These are phyloP conservation scores for Galagoides demidoff DNA, from an alignment of 2,797 vertebrate genomes.

Conservation along the genomic window DNA sequence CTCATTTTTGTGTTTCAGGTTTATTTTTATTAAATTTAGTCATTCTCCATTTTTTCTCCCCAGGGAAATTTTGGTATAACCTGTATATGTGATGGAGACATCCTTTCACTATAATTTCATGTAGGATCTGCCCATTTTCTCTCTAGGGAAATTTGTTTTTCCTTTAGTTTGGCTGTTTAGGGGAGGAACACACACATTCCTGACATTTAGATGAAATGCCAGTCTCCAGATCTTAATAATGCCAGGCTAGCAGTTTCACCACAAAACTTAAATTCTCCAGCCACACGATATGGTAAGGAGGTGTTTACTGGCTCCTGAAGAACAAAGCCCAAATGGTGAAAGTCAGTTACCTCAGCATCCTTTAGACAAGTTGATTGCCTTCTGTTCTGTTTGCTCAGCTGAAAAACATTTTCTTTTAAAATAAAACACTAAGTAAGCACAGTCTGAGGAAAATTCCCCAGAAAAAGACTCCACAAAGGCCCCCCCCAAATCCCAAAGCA, in stretches of 20 bases:
- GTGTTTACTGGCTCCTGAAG: not conserved
- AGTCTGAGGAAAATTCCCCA: not conserved
- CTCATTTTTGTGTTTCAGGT: conserved; percentile 19
- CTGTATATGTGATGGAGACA: not conserved
- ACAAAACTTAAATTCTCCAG: not conserved
- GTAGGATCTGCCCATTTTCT: not conserved
- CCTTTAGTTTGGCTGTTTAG: not conserved
- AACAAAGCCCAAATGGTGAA: not conserved
- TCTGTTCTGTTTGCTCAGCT: not conserved
- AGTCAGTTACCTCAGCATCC: not conserved
- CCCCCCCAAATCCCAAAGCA: not conserved
- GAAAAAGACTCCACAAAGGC: not conserved
- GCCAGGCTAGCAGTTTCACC: not conserved
- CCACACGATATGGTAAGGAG: not conserved
- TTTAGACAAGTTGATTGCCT: not conserved
- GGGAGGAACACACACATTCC: not conserved
- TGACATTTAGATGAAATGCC: not conserved
- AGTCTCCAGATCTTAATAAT: not conserved
- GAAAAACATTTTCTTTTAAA: conserved; percentile 35
- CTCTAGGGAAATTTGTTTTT: not conserved
- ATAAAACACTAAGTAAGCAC: conserved; percentile 2
- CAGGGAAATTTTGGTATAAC: conserved; percentile 25
- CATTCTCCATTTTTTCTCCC: not conserved
- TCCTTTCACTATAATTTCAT: not conserved
- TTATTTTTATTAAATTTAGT: not conserved